phyloP scores from a whole-genome alignment of 2,113 vertebrate genomes.

The Carlito syrichta region DNA sequence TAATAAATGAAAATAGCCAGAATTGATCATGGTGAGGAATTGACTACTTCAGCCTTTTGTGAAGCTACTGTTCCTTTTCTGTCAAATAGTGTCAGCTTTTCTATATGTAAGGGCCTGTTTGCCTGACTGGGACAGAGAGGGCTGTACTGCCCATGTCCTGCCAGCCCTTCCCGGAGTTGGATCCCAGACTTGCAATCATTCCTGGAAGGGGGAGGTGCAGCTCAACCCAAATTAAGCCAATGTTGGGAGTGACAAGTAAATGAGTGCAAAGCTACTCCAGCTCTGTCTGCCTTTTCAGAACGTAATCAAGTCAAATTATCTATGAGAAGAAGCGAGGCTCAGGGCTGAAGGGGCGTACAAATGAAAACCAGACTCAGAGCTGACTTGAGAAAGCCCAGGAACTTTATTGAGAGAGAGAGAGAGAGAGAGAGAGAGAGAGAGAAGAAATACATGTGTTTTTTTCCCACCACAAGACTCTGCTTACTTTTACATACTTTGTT shows the following conservation, averaged over 20 bases:
- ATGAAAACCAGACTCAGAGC: conserved; percentile 68
- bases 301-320: conserved; percentile 70
- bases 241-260: conserved; percentile 56
- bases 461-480: neutral
- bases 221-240: conserved; percentile 10
- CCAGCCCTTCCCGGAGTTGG: neutral
- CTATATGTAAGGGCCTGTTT: neutral
- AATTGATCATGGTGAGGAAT: neutral
- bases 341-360: neutral
- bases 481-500: neutral
- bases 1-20: neutral
- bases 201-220: neutral
- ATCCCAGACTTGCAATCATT: neutral
- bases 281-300: conserved; percentile 59
- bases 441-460: neutral
- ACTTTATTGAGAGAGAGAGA: neutral
- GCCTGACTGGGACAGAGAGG: neutral
- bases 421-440: neutral
- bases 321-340: conserved; percentile 35
- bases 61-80: neutral
- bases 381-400: conserved; percentile 42
- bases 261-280: neutral
- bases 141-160: neutral
- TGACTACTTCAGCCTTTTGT: neutral
- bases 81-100: neutral